These are phyloP conservation scores for Rhinopithecus roxellana DNA, from an alignment of 2,113 vertebrate genomes.

Conservation along the genomic window DNA sequence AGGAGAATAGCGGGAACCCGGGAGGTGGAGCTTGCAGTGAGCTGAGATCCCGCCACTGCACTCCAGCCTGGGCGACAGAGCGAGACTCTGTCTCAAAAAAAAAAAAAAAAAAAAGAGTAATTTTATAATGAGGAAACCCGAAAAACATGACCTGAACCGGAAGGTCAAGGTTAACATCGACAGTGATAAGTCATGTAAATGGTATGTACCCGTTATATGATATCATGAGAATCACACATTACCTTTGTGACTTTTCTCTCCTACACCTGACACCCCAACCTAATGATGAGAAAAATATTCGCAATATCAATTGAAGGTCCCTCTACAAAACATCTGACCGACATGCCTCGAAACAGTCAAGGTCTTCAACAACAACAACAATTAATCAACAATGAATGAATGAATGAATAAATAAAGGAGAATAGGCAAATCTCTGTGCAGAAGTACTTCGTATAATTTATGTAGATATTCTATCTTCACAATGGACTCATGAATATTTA, in stretches of 20 bases:
- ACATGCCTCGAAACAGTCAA: background rate
- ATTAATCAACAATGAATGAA: background rate
- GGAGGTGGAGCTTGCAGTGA: too few species aligned
- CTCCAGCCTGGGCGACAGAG: too few species aligned
- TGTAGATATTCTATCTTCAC: background rate
- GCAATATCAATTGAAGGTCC: background rate
- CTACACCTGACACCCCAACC: background rate
- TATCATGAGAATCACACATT: background rate
- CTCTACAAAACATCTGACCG: background rate
- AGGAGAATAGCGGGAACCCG: too few species aligned
- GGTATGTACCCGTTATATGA: background rate
- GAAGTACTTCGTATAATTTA: slow-evolving; percentile 11
- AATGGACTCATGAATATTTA: background rate
- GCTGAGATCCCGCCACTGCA: too few species aligned
- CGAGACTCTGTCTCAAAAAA: too few species aligned
- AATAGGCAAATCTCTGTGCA: background rate
- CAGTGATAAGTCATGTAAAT: background rate
- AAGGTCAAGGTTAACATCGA: background rate
- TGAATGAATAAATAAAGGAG: background rate
- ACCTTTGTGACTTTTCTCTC: background rate
- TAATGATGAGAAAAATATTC: background rate
- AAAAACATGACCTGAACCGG: background rate
- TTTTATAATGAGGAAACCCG: background rate
- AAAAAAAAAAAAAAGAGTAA: background rate
- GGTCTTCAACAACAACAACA: background rate